These are phyloP conservation scores for Limanda limanda DNA, from an alignment of 2,113 vertebrate species.

Conservation along the genomic window DNA sequence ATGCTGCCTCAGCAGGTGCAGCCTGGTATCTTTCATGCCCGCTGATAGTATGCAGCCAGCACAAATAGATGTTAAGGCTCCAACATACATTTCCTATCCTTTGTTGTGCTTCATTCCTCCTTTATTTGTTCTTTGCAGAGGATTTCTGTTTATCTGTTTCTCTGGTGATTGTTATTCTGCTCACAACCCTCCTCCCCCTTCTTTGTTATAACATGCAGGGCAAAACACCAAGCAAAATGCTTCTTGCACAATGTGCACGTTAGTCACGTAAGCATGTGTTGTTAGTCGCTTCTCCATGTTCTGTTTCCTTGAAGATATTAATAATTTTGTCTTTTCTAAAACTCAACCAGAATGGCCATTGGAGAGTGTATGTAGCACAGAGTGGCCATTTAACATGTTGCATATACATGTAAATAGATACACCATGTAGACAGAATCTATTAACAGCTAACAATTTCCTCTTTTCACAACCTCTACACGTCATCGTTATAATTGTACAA, in stretches of 20 bases:
- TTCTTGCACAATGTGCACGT: neutral
- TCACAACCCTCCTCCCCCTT: neutral
- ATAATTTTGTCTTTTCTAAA: too few relatives aligned
- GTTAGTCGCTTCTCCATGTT: neutral
- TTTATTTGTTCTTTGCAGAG: neutral
- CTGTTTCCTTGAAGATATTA: neutral
- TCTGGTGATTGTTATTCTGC: slow-evolving; percentile 23
- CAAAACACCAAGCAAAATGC: slow-evolving; percentile 3
- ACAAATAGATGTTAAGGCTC: slow-evolving; percentile 12
- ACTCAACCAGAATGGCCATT: too few relatives aligned
- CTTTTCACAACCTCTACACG: too few relatives aligned
- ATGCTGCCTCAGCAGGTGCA: slow-evolving; percentile 20
- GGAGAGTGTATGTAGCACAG: too few relatives aligned
- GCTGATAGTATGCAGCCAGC: slow-evolving; percentile 2
- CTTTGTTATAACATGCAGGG: neutral
- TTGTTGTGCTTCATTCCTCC: slow-evolving; percentile 9
- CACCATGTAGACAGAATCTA: too few relatives aligned
- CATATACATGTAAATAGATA: too few relatives aligned
- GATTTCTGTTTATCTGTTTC: slow-evolving; percentile 15
- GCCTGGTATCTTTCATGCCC: neutral
- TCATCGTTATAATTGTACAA: too few relatives aligned
- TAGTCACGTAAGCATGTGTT: neutral
- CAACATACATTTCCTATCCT: neutral
- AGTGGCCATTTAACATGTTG: too few relatives aligned
- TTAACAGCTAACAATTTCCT: too few relatives aligned